These are phyloP conservation scores for Lepidotrigona ventralis DNA, from an alignment of 1,140 invertebrate genomes.

Conservation along the genomic window DNA sequence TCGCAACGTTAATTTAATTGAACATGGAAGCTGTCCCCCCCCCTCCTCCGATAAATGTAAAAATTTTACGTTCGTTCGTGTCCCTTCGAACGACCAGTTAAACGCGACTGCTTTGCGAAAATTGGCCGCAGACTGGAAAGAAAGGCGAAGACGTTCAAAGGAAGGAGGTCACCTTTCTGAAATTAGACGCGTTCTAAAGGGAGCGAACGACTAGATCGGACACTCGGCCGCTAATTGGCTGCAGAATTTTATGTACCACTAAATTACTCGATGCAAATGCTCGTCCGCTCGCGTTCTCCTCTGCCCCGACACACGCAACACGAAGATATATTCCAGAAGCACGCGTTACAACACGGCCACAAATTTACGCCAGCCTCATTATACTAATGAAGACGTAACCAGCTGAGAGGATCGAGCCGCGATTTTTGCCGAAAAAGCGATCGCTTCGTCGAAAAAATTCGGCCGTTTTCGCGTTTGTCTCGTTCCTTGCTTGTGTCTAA, in stretches of 20 bases:
- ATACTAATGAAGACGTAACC: constrained; percentile 79
- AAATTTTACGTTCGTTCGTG: constrained; percentile 28
- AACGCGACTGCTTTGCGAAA: background rate
- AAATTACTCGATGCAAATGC: constrained; percentile 79
- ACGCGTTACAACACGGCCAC: constrained; percentile 37
- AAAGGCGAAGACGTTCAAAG: background rate
- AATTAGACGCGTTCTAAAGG: constrained; percentile 59
- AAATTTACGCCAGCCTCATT: constrained; percentile 79
- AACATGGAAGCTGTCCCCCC: background rate
- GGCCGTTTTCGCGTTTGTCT: background rate
- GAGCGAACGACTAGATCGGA: constrained; percentile 63
- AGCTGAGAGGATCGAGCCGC: constrained; percentile 63
- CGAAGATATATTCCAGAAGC: constrained; percentile 48
- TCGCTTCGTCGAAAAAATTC: background rate
- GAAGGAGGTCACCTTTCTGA: constrained; percentile 36
- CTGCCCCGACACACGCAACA: too few species aligned
- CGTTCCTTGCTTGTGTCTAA: background rate
- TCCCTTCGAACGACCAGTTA: constrained; percentile 1
- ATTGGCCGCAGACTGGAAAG: constrained; percentile 5
- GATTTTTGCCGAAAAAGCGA: constrained; percentile 70
- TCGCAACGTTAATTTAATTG: constrained; percentile 35
- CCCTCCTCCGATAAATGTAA: background rate
- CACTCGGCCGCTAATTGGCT: constrained; percentile 75
- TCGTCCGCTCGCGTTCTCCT: too few species aligned
- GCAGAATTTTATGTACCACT: constrained; percentile 77